Percentiles rank a stretch among this genome's conserved stretches.
Evolutionary conservation across 1,140 invertebrate species (phyloP).

Genomic region (Galleria mellonella): DNA sequence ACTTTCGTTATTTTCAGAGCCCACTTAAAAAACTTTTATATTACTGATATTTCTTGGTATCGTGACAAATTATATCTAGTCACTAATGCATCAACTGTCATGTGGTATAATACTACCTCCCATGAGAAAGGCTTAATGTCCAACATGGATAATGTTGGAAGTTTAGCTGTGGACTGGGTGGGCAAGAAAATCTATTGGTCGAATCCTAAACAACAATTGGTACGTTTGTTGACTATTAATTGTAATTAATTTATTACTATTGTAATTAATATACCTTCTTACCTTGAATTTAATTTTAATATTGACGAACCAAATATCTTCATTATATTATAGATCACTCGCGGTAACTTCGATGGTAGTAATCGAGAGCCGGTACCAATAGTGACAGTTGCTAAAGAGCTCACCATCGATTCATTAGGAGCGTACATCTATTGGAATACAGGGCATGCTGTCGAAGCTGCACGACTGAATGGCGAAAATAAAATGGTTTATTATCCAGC

Average conservation of each 20-base stretch:
- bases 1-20: slow-evolving; percentile 57
- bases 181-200: slow-evolving; percentile 93
- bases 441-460: slow-evolving; percentile 85
- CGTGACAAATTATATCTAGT: slow-evolving; percentile 82
- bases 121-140: slow-evolving; percentile 73
- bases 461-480: slow-evolving; percentile 85
- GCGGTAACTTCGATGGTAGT: slow-evolving; percentile 56
- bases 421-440: slow-evolving; percentile 94
- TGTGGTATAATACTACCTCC: slow-evolving; percentile 81
- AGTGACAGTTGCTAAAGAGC: slow-evolving; percentile 84
- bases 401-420: slow-evolving; percentile 86
- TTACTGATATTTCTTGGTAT: slow-evolving; percentile 82
- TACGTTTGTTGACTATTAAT: slow-evolving; percentile 41
- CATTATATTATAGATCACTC: slow-evolving; percentile 40
- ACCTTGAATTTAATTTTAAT: too few species aligned
- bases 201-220: slow-evolving; percentile 86
- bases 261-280: too few species aligned
- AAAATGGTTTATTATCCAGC: slow-evolving; percentile 82
- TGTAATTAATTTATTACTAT: too few species aligned
- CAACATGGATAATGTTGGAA: slow-evolving; percentile 82
- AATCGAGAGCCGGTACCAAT: slow-evolving; percentile 84
- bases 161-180: slow-evolving; percentile 91
- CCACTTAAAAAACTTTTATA: slow-evolving; percentile 70
- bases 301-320: background rate
- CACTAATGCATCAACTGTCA: slow-evolving; percentile 82